A percentile compares a stretch with the other conserved stretches of the same genome.
Conservation (phyloP, 2,113 vertebrate species). For the Catagonus wagneri region DNA sequence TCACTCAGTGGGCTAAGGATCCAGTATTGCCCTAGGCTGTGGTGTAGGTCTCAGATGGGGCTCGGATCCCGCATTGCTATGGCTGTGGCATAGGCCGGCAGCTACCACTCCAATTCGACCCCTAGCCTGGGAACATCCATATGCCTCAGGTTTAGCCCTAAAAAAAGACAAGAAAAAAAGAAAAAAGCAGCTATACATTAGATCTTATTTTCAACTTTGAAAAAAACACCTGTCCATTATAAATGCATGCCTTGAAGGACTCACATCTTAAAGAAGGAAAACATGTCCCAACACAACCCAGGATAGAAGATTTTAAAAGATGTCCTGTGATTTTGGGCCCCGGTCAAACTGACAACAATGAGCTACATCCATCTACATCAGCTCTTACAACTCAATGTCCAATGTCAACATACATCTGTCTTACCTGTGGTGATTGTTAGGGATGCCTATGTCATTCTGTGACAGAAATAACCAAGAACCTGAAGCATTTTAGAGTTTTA, state of each 20-base stretch:
- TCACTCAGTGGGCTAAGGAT: too few species aligned
- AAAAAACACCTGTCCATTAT: neutral
- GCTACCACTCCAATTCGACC: too few species aligned
- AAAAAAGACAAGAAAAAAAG: neutral
- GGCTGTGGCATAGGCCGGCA: too few species aligned
- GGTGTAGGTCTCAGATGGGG: too few species aligned
- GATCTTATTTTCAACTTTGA: slow-evolving; percentile 9
- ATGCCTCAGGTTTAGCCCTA: too few species aligned
- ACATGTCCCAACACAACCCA: neutral
- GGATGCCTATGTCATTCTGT: fast-evolving
- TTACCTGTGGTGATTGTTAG: neutral
- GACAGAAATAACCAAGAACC: neutral
- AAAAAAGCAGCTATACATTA: neutral
- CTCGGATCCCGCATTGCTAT: too few species aligned
- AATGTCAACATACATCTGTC: neutral
- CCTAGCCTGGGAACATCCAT: too few species aligned
- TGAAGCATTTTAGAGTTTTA: neutral
- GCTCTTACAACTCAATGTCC: neutral
- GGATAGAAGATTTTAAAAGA: neutral
- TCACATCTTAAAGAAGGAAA: neutral
- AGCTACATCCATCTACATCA: neutral
- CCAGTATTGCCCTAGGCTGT: too few species aligned
- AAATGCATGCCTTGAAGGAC: neutral
- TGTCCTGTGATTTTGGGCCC: neutral
- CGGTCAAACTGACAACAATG: neutral